phyloP scores from a whole-genome alignment of 1,140 invertebrate genomes.

The Eueides isabella region DNA sequence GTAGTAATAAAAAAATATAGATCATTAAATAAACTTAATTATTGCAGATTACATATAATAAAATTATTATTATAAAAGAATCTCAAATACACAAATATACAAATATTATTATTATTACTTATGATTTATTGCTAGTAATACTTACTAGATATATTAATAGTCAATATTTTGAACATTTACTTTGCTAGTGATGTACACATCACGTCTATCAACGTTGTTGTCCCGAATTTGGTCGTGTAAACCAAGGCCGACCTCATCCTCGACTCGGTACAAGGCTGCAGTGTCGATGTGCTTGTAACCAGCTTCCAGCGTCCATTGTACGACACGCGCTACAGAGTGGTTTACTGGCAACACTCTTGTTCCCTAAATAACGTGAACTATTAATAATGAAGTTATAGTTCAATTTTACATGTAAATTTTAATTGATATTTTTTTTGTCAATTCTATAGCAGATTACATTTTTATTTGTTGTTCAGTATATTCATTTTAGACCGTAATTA shows the following conservation, averaged over 20 bases:
- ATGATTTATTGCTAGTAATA: too few species aligned
- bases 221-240: slow-evolving; percentile 83
- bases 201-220: slow-evolving; percentile 83
- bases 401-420: not conserved
- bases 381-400: not conserved
- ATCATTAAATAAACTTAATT: too few species aligned
- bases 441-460: not conserved
- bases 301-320: slow-evolving; percentile 84
- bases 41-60: too few species aligned
- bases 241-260: slow-evolving; percentile 84
- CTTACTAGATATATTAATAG: too few species aligned
- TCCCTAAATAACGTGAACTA: slow-evolving; percentile 48
- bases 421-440: not conserved
- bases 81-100: too few species aligned
- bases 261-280: slow-evolving; percentile 85
- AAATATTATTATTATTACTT: too few species aligned
- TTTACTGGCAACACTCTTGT: slow-evolving; percentile 61
- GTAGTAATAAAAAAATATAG: too few species aligned
- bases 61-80: too few species aligned
- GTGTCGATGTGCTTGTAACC: slow-evolving; percentile 89
- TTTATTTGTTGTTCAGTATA: too few species aligned
- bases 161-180: slow-evolving; percentile 45
- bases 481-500: too few species aligned
- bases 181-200: slow-evolving; percentile 88
- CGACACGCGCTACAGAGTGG: slow-evolving; percentile 72